phyloP scores from a whole-genome alignment of 2,797 vertebrate genomes.

The Acrossocheilus fasciatus region DNA sequence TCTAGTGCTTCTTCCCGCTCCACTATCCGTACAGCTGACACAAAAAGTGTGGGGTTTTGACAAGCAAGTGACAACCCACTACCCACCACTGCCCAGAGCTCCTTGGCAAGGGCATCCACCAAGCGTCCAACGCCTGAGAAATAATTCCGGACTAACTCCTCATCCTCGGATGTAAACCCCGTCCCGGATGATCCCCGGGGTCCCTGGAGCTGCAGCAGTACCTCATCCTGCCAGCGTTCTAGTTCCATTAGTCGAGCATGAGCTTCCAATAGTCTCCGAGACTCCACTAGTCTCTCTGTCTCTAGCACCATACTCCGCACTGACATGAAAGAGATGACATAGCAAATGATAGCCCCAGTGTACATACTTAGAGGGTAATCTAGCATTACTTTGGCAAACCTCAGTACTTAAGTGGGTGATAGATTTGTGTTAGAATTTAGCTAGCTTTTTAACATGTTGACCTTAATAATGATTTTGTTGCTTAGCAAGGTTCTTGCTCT shows the following conservation, averaged over 20 bases:
- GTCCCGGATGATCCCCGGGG: conserved; percentile 50
- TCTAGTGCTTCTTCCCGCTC: conserved; percentile 91
- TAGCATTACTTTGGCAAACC: background rate
- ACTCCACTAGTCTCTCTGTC: conserved; percentile 83
- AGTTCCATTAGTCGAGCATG: conserved; percentile 88
- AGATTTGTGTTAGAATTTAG: background rate
- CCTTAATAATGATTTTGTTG: background rate
- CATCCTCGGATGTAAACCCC: conserved; percentile 71
- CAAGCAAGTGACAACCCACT: conserved; percentile 82
- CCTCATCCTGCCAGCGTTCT: conserved; percentile 88
- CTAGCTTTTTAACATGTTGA: background rate
- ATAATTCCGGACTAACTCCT: conserved; percentile 80
- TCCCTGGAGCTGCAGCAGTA: conserved; percentile 83
- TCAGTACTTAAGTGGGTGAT: background rate
- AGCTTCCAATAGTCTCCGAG: conserved; percentile 87
- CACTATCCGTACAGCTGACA: conserved; percentile 90
- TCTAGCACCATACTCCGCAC: conserved; percentile 82
- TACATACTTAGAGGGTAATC: background rate
- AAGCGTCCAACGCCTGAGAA: conserved; percentile 86
- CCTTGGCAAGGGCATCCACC: conserved; percentile 86
- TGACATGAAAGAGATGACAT: conserved; percentile 61
- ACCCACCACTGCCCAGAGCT: conserved; percentile 88
- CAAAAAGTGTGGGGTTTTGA: conserved; percentile 89
- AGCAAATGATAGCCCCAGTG: background rate
- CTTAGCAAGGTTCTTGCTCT: background rate